Evolutionary conservation across 2,797 vertebrate genomes (phyloP).

Genomic region (Sebastes cheni): DNA sequence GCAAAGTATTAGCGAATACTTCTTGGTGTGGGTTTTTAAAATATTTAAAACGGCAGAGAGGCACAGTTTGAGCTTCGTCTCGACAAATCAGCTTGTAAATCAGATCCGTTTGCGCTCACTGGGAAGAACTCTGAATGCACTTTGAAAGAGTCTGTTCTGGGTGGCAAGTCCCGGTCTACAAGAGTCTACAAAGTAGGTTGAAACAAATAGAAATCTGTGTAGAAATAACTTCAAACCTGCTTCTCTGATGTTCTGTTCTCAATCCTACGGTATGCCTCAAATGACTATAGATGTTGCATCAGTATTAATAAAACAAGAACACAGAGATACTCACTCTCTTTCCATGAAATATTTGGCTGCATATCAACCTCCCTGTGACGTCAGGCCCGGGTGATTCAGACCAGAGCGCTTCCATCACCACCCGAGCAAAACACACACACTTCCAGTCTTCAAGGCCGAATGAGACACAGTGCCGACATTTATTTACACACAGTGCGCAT

Average conservation of each 20-base stretch:
- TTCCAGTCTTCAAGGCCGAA: constrained; percentile 16
- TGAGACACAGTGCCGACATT: neutral
- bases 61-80: constrained; percentile 8
- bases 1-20: constrained; percentile 6
- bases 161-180: neutral
- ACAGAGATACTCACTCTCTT: neutral
- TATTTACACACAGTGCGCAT: constrained; percentile 39
- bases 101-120: constrained; percentile 2
- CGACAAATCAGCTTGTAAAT: constrained; percentile 16
- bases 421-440: constrained; percentile 6
- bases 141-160: constrained; percentile 1
- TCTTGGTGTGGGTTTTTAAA: neutral
- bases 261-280: neutral
- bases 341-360: constrained; percentile 29
- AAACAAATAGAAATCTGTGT: neutral
- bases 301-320: constrained; percentile 3
- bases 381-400: constrained; percentile 32
- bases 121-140: neutral
- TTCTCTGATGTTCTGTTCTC: neutral
- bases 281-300: neutral
- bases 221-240: neutral
- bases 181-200: neutral
- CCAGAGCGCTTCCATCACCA: constrained; percentile 14
- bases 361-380: constrained; percentile 20
- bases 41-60: constrained; percentile 16